Conservation (phyloP, 2,888 invertebrate species). For the Dolichomitus sp. region DNA sequence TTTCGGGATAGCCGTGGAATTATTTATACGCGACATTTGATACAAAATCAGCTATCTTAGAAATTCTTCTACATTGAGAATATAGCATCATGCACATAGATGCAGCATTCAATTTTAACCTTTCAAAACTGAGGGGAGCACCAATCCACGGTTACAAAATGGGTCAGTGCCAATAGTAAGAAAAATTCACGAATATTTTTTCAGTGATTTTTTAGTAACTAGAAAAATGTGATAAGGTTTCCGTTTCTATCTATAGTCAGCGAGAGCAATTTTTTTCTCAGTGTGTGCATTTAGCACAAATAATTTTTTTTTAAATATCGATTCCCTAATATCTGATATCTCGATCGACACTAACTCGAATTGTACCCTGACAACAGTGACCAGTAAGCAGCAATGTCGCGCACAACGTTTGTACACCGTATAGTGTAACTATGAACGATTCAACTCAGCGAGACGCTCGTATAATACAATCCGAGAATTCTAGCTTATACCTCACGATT, state of each 20-base stretch:
- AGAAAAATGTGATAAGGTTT: too few relatives aligned
- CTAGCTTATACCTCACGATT: constrained; percentile 71
- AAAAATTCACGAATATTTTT: too few relatives aligned
- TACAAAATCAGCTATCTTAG: too few relatives aligned
- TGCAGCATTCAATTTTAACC: too few relatives aligned
- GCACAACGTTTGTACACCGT: not conserved
- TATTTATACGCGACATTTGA: not conserved
- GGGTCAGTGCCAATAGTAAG: too few relatives aligned
- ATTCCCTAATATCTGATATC: not conserved
- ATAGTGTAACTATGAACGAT: constrained; percentile 38
- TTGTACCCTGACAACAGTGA: not conserved
- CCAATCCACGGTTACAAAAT: too few relatives aligned
- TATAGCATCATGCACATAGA: too few relatives aligned
- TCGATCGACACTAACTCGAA: not conserved
- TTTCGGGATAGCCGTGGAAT: not conserved
- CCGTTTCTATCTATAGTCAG: too few relatives aligned
- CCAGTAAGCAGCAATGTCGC: not conserved
- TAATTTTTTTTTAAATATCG: not conserved
- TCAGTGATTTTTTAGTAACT: too few relatives aligned
- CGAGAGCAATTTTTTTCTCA: too few relatives aligned
- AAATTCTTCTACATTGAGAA: too few relatives aligned
- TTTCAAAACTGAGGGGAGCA: too few relatives aligned
- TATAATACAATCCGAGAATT: constrained; percentile 66
- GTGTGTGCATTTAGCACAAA: not conserved
- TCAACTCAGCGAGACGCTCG: constrained; percentile 55